Base-by-base conservation (phyloP, 2,888 invertebrate genomes). In the Cremastobaeus sp. region DNA sequence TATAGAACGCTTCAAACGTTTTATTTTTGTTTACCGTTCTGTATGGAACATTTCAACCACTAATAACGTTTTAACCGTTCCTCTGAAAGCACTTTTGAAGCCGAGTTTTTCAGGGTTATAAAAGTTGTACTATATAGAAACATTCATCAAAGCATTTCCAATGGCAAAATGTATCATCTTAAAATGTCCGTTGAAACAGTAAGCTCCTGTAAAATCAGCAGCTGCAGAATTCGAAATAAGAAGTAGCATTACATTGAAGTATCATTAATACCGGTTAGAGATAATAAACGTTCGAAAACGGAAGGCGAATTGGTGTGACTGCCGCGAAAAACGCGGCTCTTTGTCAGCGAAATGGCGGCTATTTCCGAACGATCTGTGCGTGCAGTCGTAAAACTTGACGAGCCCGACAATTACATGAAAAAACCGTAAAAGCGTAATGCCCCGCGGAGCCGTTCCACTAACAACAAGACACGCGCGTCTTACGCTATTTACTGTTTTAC, bases 361-460 rank as follows among this genome's bases (percentile, higher is more conserved):
- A 76, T 75, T 80, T 79, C 74, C 80, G 82, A 77, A 9, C 81
- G 80, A 81, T 82, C 80, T 79, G 80, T 79, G 78, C 74, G 76
- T 74, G 76, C 70, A 78, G 68, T 85, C 86, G 84, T 86, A 86
- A 86, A 86, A 85, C 81, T 85, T 83, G 84, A 85, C 85, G 86
- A 85, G 82, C 83, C 80, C 83, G 83, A 86, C 86, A 86, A 86
- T 86, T 86, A 86, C 85, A 83, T 79, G 86, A 85, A 85, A 83
- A 82, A 83, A 82, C 82, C 85, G 84, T 86, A 86, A 85, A 86
- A 82, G 82, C 80, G 80, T 83, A 84, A 85, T 83, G 79, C 79
- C 78, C 78, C 78, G 79, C 81, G 78, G 79, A 78, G 77, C 72
- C 78, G 74, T 77, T 72, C 45, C 75, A 65, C 70, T 77, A 80